Conservation (phyloP, 2,888 invertebrate genomes). For the Scrobipalpa costella region DNA sequence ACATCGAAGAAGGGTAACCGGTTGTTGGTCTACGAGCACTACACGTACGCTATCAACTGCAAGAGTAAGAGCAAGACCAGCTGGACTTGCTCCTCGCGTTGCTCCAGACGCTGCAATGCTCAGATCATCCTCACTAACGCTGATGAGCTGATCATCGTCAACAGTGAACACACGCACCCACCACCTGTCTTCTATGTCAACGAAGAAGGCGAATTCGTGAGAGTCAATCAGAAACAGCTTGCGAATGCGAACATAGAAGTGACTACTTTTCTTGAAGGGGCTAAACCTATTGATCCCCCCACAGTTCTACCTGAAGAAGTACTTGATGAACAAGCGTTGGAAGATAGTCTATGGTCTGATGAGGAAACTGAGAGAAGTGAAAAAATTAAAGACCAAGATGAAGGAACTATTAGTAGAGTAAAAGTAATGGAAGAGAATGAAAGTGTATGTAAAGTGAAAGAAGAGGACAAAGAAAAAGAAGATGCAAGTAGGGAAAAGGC, state of each 20-base stretch:
- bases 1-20: constrained; percentile 62
- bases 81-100: constrained; percentile 68
- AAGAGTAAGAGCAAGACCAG: constrained; percentile 50
- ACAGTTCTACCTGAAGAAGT: background rate
- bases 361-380: too few relatives aligned
- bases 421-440: too few relatives aligned
- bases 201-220: constrained; percentile 54
- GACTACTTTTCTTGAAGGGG: background rate
- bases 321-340: too few relatives aligned
- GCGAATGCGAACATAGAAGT: constrained; percentile 30
- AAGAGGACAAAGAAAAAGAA: too few relatives aligned
- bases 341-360: too few relatives aligned
- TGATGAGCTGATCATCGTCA: constrained; percentile 51
- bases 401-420: too few relatives aligned
- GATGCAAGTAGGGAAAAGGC: too few relatives aligned
- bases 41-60: constrained; percentile 60
- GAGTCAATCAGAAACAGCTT: constrained; percentile 43
- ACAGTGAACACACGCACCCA: constrained; percentile 55
- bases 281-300: constrained; percentile 17
- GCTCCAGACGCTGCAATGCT: constrained; percentile 63
- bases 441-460: too few relatives aligned
- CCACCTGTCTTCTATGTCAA: constrained; percentile 64
- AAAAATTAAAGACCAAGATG: too few relatives aligned
- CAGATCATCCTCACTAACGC: constrained; percentile 51
- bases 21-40: constrained; percentile 61